Evolutionary conservation across 2,797 vertebrate species (phyloP).

Genomic region (Clarias laeviceps): DNA sequence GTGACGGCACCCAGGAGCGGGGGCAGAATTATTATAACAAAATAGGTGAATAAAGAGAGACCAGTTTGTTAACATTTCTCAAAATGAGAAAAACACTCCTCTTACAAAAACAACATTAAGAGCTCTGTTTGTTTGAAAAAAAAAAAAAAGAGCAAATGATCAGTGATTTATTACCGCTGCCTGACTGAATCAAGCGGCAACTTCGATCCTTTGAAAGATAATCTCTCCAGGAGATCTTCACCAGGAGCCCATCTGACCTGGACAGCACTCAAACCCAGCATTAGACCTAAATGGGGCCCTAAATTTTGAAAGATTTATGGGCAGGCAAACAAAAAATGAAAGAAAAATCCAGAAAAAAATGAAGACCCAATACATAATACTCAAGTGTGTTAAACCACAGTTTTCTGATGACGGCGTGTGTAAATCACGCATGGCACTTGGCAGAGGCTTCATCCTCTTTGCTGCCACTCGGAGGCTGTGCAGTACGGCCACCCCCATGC

Average conservation of each 20-base stretch:
- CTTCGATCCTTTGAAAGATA: conserved; percentile 58
- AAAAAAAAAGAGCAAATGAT: conserved; percentile 42
- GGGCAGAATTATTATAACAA: conserved; percentile 65
- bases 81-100: conserved; percentile 38
- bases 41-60: conserved; percentile 44
- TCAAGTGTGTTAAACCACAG: conserved; percentile 66
- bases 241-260: conserved; percentile 49
- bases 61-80: conserved; percentile 42
- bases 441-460: conserved; percentile 61
- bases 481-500: conserved; percentile 30
- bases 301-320: conserved; percentile 51
- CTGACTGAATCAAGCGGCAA: conserved; percentile 53
- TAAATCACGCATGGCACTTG: conserved; percentile 71
- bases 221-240: conserved; percentile 49
- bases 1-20: conserved; percentile 60
- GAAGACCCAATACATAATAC: conserved; percentile 58
- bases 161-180: conserved; percentile 48
- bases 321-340: conserved; percentile 56
- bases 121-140: conserved; percentile 18
- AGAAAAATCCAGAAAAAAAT: conserved; percentile 60
- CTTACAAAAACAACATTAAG: conserved; percentile 44
- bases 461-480: conserved; percentile 63
- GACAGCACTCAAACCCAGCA: conserved; percentile 49
- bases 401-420: conserved; percentile 66
- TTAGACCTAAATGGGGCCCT: conserved; percentile 45